Evolutionary conservation across 1,140 invertebrate genomes (phyloP), one percentile per base, ranked within the genome.

Genomic region (Apis mellifera): DNA sequence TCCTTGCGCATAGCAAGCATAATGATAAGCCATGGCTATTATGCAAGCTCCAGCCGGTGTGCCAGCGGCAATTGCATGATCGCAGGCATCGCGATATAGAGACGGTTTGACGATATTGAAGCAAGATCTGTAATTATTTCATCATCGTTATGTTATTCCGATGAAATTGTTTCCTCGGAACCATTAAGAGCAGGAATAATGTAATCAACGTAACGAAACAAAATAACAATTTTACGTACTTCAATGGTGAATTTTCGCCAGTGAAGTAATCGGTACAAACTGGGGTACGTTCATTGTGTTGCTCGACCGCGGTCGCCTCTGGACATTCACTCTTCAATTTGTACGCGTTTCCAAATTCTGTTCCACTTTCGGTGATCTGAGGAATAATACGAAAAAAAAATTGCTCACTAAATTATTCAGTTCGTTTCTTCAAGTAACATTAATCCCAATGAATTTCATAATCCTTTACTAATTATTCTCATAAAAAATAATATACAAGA

Each of bases 321-420:
- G 94, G 85, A 89, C 96, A 97, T 79, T 94, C 95, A 19, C 93
- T 84, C 54, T 94, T 94, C 70, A 97, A 89, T 82, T 95, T 96
- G 94, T 97, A 97, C 2, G 96, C 94, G 90, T 97, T 97, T 12
- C 94, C 96, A 85, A 97, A 96, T 57, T 96, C 95, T 21, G 92
- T 93, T 50, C 95, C 95, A 11, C 94, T 95, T 52, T 90, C 89
- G 4, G 95, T 93, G 50, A 96, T 94, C 93, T 96, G 69, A 21
- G 83, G 88, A 88, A 17, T 1, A n/a, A 57, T 50, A 1, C 1
- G 19, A 48, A 50, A 50, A 17, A 17, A 3, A 23, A 13, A 21
- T 21, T 13, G 1, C 8, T 42, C 2, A 26, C 11, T 65, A 32
- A 42, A 42, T 42, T 42, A 4, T 42, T 42, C 26, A 2, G 32